phyloP scores from a whole-genome alignment of 1,140 invertebrate genomes.

The Megathymus violae region DNA sequence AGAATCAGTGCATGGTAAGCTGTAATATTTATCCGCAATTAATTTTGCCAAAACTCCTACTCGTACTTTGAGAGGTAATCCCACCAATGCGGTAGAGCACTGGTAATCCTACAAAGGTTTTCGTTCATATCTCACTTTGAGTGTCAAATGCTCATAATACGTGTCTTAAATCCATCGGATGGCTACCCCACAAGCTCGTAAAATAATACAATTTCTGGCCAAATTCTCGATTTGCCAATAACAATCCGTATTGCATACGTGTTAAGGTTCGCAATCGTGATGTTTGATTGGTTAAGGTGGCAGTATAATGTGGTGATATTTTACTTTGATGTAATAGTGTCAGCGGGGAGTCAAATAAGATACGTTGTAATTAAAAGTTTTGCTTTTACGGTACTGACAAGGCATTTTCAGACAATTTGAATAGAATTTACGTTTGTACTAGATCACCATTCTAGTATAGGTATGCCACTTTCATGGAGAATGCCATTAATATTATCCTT shows the following conservation, averaged over 20 bases:
- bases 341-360: conserved; percentile 52
- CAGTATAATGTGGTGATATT: conserved; percentile 7
- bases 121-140: conserved; percentile 57
- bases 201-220: neutral
- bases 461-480: too few relatives aligned
- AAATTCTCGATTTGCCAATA: neutral
- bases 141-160: conserved; percentile 66
- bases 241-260: conserved; percentile 4
- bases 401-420: neutral
- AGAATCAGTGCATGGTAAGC: neutral
- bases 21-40: conserved; percentile 1
- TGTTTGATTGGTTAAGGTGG: neutral
- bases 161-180: conserved; percentile 59
- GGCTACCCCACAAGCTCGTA: conserved; percentile 47
- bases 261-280: conserved; percentile 26
- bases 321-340: conserved; percentile 57
- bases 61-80: conserved; percentile 18
- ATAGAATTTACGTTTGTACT: too few relatives aligned
- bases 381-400: neutral
- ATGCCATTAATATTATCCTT: too few relatives aligned
- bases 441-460: too few relatives aligned
- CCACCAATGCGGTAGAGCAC: conserved; percentile 7
- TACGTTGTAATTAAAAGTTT: conserved; percentile 50
- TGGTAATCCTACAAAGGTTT: conserved; percentile 53
- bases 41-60: conserved; percentile 12